Base-by-base conservation (phyloP, 92 coral and sea anemone species). In the Pocillopora meandrina region DNA sequence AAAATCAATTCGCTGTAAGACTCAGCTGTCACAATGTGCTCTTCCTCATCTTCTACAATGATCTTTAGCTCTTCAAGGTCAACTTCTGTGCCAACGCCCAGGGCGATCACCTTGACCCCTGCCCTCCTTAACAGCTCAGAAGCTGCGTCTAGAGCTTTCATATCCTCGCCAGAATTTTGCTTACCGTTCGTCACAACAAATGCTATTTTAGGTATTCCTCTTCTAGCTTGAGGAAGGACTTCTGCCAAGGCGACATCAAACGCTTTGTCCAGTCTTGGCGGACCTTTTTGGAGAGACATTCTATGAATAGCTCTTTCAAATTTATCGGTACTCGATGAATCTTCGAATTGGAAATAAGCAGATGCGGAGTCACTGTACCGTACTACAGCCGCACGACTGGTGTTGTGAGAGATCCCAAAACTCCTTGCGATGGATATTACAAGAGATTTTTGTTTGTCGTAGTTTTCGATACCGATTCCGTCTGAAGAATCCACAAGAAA, bases 401-500 rank as follows among this genome's bases (percentile, higher is more conserved):
- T 18, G 9, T 81, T 70, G 59, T 55, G 56, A 26, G 85, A 58
- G 77, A 81, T 79, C 59, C 76, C 82, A 61, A 89, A 71, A 60
- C 74, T 68, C 65, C 84, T 74, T 23, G 89, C 92, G 62, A 89
- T 85, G 65, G 78, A 64, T 78, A 82, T 89, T 15, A 89, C 82
- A 61, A 89, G 75, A 57, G 66, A 36, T 72, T 85, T 89, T 61
- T 89, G 86, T 20, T 79, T 84, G 1, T 67, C 74, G 69, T 63
- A 89, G 72, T 85, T 72, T 10, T 84, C 78, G 58, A 67, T 76
- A 73, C 81, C 77, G 79, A 89, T 79, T 55, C 74, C 74, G 49
- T 83, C 89, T 9, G 92, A 84, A 12, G 92, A 89, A 74, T 89
- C 92, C 67, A 89, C 16, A 47, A 89, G 65, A 62, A 89, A 84